Evolutionary conservation across 2,113 vertebrate genomes (phyloP), one percentile per base, ranked within the genome.

Genomic region (Rhadina sibilatrix): DNA sequence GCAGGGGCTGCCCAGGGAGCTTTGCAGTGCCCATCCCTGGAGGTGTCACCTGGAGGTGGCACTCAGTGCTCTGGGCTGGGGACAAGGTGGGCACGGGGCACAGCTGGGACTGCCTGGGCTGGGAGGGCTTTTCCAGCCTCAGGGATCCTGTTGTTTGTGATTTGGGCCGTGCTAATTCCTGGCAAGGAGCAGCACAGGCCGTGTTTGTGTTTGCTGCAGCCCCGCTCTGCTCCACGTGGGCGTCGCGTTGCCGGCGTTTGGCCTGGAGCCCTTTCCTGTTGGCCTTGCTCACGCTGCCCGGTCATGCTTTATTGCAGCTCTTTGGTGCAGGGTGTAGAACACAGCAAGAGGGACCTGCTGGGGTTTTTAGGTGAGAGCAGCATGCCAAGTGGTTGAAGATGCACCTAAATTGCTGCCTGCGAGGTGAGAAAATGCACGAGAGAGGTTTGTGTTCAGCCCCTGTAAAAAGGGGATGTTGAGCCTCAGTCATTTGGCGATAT

Each of bases 51-150:
- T 79, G 66, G 66, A 10, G 0, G 25, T 68, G 87, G 38, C 78
- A 82, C 60, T 75, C 20, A 40, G 70, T 0, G 68, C 77, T 74
- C 37, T 74, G 44, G 33, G 38, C 64, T 53, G 74, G 38, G 19
- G 38, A 60, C 46, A 38, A 31, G 61, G n/a, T 46, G 46, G 7
- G 0, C 37, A 60, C 7, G 0, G 4, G 20, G 9, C 53, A 61
- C 30, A 47, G 24, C 30, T 30, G 0, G 14, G 23, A 3, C 40
- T 47, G 1, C 0, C 0, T 30, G 33, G 2, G 0, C n/a, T 40
- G 2, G 37, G 3, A 66, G 46, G n/a, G 20, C 17, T 75, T 61
- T 75, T 35, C n/a, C 54, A 69, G 2, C n/a, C 40, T 31, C 10
- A 8, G 31, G 0, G 70, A 23, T 6, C 2, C 16, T 54, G 47